Percentiles rank a stretch among this genome's conserved stretches.
Evolutionary conservation across 2,113 vertebrate genomes (phyloP).

Genomic region (Tragelaphus strepsiceros): DNA sequence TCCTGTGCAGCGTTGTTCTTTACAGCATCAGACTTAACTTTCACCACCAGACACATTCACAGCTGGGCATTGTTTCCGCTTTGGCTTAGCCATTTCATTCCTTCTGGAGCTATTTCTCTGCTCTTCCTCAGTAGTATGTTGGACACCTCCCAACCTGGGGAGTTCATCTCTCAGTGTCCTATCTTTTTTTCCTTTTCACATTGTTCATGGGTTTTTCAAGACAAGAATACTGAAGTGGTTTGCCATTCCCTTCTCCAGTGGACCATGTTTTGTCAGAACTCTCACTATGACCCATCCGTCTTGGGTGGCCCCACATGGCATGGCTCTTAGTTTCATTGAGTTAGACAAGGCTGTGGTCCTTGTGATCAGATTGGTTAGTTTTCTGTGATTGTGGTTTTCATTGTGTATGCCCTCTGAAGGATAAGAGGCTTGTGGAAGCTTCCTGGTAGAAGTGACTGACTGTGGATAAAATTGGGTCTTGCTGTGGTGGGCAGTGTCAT

Average conservation of each 20-base stretch:
- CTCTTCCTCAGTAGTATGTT: not conserved
- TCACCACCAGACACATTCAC: not conserved
- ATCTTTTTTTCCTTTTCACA: not conserved
- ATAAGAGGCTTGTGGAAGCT: not conserved
- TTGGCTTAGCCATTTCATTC: not conserved
- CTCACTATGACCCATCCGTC: not conserved
- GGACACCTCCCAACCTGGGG: not conserved
- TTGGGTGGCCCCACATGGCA: not conserved
- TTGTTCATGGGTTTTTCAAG: not conserved
- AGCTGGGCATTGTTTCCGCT: not conserved
- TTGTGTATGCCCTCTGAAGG: not conserved
- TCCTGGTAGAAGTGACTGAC: not conserved
- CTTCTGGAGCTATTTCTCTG: not conserved
- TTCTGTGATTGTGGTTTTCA: not conserved
- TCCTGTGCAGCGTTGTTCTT: accelerated
- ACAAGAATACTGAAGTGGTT: not conserved
- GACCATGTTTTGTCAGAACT: not conserved
- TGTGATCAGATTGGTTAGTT: not conserved
- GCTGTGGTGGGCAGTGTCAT: not conserved
- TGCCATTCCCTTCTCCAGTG: not conserved
- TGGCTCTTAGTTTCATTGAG: not conserved
- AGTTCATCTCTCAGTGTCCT: not conserved
- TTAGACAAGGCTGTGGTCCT: not conserved
- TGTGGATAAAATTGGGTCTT: not conserved
- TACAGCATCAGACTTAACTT: not conserved